A percentile compares a stretch with the other conserved stretches of the same genome.
Evolutionary conservation across 2,113 vertebrate genomes (phyloP).

Genomic region (Eurypyga helias): DNA sequence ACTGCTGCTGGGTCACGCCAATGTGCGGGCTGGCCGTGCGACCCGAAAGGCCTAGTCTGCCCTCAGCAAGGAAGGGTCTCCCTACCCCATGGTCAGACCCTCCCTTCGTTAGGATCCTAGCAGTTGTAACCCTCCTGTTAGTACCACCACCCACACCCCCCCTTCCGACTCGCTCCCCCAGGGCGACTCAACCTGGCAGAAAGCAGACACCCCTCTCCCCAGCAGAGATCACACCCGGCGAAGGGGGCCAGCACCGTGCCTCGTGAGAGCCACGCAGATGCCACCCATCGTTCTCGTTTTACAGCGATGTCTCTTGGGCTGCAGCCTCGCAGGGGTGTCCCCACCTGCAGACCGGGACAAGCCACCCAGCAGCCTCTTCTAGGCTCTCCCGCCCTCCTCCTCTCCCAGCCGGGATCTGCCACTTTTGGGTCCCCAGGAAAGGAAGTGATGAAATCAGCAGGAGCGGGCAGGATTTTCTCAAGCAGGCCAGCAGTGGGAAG

Average conservation of each 20-base stretch:
- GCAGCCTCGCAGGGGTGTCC: background rate
- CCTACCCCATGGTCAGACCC: background rate
- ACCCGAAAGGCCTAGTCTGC: background rate
- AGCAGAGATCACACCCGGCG: background rate
- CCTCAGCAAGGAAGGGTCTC: background rate
- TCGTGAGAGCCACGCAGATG: background rate
- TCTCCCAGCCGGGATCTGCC: background rate
- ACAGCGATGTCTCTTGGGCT: accelerated
- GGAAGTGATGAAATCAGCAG: background rate
- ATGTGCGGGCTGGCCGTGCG: accelerated
- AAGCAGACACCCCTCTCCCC: background rate
- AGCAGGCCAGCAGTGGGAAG: background rate
- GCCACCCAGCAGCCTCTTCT: background rate
- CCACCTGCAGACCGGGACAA: background rate
- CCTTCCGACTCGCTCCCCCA: background rate
- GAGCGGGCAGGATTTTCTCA: constrained; percentile 7
- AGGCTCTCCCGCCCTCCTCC: background rate
- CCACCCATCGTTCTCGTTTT: background rate
- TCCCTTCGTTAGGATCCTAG: background rate
- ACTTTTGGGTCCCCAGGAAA: background rate
- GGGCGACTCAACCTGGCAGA: background rate
- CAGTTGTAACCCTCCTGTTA: background rate
- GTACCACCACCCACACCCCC: background rate
- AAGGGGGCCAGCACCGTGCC: background rate
- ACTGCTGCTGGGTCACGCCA: background rate